Conservation (phyloP, 2,888 invertebrate species). For the Conomelus anceps region DNA sequence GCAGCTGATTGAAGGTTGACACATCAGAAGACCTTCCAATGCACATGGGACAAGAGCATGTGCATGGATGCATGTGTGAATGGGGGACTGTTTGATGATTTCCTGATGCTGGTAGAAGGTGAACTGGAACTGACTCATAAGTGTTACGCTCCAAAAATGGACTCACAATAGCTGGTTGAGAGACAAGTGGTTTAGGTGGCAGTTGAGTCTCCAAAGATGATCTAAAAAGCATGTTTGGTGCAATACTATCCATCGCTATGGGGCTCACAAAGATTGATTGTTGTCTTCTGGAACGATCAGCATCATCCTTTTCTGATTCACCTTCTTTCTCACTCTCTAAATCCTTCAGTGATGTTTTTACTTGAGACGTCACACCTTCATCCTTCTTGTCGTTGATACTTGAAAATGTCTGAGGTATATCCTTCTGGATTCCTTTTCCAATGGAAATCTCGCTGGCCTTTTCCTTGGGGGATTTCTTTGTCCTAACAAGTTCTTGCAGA, state of each 20-base stretch:
- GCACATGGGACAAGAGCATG: background rate
- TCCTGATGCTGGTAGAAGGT: background rate
- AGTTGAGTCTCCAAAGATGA: background rate
- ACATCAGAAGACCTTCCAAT: background rate
- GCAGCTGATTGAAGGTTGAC: background rate
- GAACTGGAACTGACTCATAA: background rate
- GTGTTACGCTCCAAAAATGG: background rate
- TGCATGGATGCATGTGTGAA: background rate
- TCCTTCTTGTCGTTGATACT: background rate
- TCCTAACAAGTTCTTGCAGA: conserved; percentile 13
- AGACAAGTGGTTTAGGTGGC: background rate
- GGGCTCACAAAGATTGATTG: background rate
- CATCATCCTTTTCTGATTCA: background rate
- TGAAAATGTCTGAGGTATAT: background rate
- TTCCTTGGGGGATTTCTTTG: conserved; percentile 11
- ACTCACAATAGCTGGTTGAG: background rate
- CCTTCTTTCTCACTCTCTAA: background rate
- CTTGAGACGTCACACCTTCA: background rate
- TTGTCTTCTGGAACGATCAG: background rate
- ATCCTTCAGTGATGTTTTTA: background rate
- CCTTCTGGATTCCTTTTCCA: background rate
- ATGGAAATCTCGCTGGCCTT: background rate
- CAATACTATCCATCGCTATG: background rate
- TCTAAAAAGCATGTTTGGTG: background rate
- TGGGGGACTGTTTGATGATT: background rate